A percentile compares a stretch with the other conserved stretches of the same genome.
phyloP scores from a whole-genome alignment of 1,140 invertebrate species.

The Ditylenchus dipsaci region DNA sequence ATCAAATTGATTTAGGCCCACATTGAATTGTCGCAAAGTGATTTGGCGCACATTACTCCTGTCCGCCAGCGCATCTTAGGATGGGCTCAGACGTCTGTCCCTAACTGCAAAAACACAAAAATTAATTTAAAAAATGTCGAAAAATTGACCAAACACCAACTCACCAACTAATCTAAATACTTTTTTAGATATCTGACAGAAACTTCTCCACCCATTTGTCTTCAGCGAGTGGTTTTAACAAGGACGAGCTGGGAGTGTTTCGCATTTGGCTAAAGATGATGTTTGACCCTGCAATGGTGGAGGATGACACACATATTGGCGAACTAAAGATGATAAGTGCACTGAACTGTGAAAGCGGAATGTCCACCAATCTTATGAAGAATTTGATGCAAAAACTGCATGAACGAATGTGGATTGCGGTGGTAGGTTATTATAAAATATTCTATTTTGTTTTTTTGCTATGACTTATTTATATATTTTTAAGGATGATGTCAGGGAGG shows the following conservation, averaged over 20 bases:
- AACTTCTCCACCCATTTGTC: background rate
- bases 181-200: slow-evolving; percentile 15
- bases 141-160: no score
- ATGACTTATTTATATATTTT: no score
- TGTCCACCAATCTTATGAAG: background rate
- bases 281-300: background rate
- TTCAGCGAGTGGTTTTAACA: slow-evolving; percentile 1
- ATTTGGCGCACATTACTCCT: no score
- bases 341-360: slow-evolving; percentile 5
- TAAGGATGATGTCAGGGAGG: slow-evolving; percentile 1
- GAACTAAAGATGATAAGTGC: background rate
- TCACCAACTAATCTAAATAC: no score
- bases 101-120: no score
- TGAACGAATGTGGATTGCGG: background rate
- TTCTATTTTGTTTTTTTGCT: background rate
- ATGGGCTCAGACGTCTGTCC: no score
- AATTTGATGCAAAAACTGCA: slow-evolving; percentile 1
- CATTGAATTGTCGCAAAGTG: no score
- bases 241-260: slow-evolving; percentile 22
- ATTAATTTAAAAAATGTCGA: no score
- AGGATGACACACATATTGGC: background rate
- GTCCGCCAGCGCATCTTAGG: no score
- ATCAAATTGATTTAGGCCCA: no score
- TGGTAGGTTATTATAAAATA: background rate
- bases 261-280: slow-evolving; percentile 17